Evolutionary conservation across 2,888 invertebrate species (phyloP), one percentile per base, ranked within the genome.

Genomic region (Meiosimyza platycephala): DNA sequence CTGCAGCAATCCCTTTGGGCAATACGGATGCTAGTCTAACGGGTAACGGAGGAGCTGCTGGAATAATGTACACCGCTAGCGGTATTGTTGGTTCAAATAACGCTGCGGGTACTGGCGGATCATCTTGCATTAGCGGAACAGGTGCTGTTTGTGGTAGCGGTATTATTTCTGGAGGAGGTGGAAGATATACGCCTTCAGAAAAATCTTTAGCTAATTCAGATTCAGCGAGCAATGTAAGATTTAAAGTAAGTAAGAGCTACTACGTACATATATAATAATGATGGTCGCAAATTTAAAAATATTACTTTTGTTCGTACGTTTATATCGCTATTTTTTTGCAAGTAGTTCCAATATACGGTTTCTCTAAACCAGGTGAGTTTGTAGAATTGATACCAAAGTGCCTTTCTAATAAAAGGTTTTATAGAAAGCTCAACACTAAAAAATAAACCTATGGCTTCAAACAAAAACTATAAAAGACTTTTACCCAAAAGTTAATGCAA

Each of bases 181-280:
- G 85, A 22, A 84, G 83, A 65, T 85, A 85, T 76, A 85, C 86
- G 55, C 86, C 86, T n/a, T 86, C 86, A 12, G 86, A 86, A 65
- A 86, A 86, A 77, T 86, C 86, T 62, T 79, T 85, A 72, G 81
- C 85, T 69, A 86, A 85, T 78, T 86, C 86, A 16, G 86, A 86
- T 79, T 84, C 85, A 55, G 81, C 82, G 71, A 86, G 85, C 78
- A 86, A 85, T 79, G 86, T 87, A 76, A 82, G 86, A 76, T 87
- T 86, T 80, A 86, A 86, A 85, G 86, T 86, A 79, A 83, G 84
- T 78, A 55, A 7, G 13, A 16, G 47, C 33, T 40, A 9, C 33
- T 40, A 9, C 40, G 40, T 40, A 9, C 40, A 40, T 6, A 40
- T 2, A 40, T 40, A 9, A 28, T 28, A 9, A 28, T 28, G 2